Evolutionary conservation across 2,797 vertebrate species (phyloP), one percentile per base, ranked within the genome.

Genomic region (Lateolabrax maculatus): DNA sequence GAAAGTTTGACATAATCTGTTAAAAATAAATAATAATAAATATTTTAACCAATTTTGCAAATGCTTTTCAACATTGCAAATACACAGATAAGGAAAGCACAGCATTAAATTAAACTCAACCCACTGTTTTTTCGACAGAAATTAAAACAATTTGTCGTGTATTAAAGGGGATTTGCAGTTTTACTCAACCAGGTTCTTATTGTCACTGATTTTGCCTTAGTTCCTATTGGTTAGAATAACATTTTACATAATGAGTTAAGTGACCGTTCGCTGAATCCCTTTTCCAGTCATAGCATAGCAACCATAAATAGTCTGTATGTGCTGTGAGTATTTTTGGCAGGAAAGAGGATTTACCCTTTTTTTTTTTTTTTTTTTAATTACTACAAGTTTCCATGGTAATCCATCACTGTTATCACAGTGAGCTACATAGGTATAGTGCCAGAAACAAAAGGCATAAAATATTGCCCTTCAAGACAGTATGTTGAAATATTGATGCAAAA

Each of bases 401-500:
- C 29, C 5, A 6, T 25, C 44, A 43, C 12, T 1, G 15, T 44
- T 53, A 21, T 31, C 31, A 1, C 11, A 16, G 4, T 3, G 31
- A 71, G 31, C 49, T n/a, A 18, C 3, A 5, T 3, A 6, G 39
- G 0, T 16, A 1, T 11, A 23, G 15, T 23, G 58, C 58, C 6
- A 12, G 36, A 34, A 18, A 53, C 36, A 19, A 25, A 63, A 25
- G 15, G 10, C 27, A 63, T 48, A 21, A 37, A 70, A 70, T 19
- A 37, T 52, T 25, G 13, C 23, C 25, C 23, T 41, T 19, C 19
- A 41, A 68, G 36, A 16, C 53, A 25, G 18, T 16, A 5, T 15
- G 55, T 25, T 62, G 12, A 69, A 41, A 66, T 46, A 63, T 18
- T 67, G 15, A 51, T 46, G 37, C 34, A 60, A 34, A 48, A 18